These are phyloP conservation scores for Carassius carassius DNA, from an alignment of 2,113 vertebrate species.

Conservation along the genomic window DNA sequence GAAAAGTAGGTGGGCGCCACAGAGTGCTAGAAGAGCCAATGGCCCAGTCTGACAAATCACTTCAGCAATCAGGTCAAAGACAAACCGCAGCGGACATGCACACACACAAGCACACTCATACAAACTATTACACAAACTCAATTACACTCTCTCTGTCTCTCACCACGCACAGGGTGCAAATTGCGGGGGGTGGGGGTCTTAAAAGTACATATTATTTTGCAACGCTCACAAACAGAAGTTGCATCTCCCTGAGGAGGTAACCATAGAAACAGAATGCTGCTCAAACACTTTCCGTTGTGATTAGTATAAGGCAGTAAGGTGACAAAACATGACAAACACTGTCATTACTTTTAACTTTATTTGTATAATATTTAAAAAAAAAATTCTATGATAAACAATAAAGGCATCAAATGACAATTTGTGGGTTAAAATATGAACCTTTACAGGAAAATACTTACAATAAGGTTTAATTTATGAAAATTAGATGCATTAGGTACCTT, in stretches of 20 bases:
- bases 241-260: neutral
- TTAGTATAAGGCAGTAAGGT: neutral
- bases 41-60: slow-evolving; percentile 35
- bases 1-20: slow-evolving; percentile 46
- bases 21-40: slow-evolving; percentile 19
- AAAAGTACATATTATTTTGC: neutral
- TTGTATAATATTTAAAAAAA: neutral
- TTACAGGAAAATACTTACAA: too few relatives aligned
- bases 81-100: slow-evolving; percentile 30
- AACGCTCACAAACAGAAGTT: neutral
- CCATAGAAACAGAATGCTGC: slow-evolving; percentile 1
- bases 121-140: neutral
- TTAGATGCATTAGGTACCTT: too few relatives aligned
- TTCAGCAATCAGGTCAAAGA: slow-evolving; percentile 52
- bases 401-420: too few relatives aligned
- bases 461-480: too few relatives aligned
- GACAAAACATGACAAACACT: neutral
- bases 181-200: neutral
- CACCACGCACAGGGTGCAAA: neutral
- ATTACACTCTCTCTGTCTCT: slow-evolving; percentile 3
- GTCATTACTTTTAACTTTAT: neutral
- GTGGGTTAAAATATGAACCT: too few relatives aligned
- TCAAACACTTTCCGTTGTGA: neutral
- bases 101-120: slow-evolving; percentile 17
- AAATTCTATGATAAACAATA: too few relatives aligned